Conservation (phyloP, 92 coral and sea anemone genomes). For the Pocillopora meandrina region DNA sequence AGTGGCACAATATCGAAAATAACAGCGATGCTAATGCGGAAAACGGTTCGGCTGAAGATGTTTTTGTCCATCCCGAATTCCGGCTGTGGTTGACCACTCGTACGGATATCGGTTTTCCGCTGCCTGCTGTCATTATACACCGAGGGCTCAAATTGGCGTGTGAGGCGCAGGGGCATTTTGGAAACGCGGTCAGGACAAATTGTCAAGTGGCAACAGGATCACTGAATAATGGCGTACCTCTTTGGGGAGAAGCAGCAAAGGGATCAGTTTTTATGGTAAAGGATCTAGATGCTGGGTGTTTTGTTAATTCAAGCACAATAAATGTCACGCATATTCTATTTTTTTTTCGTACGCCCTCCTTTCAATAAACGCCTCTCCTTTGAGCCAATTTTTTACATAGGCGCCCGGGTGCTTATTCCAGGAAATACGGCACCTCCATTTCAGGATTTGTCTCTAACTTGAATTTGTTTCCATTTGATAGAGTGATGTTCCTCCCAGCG, state of each 20-base stretch:
- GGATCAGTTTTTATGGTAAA: conserved; percentile 60
- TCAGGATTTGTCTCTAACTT: neutral
- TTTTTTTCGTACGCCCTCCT: too few species aligned
- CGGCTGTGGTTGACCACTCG: conserved; percentile 84
- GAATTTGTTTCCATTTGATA: conserved; percentile 11
- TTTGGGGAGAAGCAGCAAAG: conserved; percentile 46
- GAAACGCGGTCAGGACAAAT: conserved; percentile 55
- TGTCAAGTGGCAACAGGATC: conserved; percentile 55
- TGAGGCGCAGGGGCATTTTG: conserved; percentile 69
- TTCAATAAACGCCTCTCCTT: too few species aligned
- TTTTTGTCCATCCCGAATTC: conserved; percentile 74
- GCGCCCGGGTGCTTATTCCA: too few species aligned
- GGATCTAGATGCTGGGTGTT: neutral
- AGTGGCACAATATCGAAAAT: neutral
- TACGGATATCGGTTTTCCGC: conserved; percentile 67
- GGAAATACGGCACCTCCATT: neutral
- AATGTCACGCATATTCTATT: too few species aligned
- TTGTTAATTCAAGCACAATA: neutral
- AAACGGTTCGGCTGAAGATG: conserved; percentile 8
- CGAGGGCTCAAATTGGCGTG: conserved; percentile 94
- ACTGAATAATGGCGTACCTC: conserved; percentile 51
- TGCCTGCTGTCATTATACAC: conserved; percentile 89
- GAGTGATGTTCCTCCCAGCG: conserved; percentile 67
- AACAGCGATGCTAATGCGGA: neutral
- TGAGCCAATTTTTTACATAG: too few species aligned